These are phyloP conservation scores for Ectropis grisescens DNA, from an alignment of 1,140 invertebrate genomes.

Conservation along the genomic window DNA sequence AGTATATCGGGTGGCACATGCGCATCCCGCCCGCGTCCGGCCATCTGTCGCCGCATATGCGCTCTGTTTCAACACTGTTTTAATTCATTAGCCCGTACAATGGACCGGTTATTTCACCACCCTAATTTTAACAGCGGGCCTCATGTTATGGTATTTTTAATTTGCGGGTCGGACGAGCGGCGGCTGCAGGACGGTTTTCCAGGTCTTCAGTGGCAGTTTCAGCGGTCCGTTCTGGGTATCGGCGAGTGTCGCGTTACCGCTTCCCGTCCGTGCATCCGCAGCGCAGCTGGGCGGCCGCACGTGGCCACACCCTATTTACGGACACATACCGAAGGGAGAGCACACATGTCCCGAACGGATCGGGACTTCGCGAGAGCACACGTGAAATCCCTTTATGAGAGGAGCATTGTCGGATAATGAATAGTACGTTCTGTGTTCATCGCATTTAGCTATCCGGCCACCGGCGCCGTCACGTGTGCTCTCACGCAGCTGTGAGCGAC, in stretches of 20 bases:
- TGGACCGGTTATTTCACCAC: conserved; percentile 31
- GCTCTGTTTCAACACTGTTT: conserved; percentile 48
- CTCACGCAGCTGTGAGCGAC: conserved; percentile 60
- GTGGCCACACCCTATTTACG: conserved; percentile 68
- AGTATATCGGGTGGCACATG: conserved; percentile 46
- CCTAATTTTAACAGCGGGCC: conserved; percentile 26
- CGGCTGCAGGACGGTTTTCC: no score
- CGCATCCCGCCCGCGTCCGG: conserved; percentile 55
- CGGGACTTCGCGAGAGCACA: conserved; percentile 59
- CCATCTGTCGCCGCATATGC: conserved; percentile 64
- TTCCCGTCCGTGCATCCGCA: conserved; percentile 62
- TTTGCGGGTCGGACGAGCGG: no score
- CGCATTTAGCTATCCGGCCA: conserved; percentile 64
- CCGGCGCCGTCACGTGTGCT: conserved; percentile 58
- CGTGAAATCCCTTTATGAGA: conserved; percentile 67
- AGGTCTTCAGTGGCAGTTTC: not conserved
- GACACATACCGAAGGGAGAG: conserved; percentile 59
- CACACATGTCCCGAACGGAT: conserved; percentile 65
- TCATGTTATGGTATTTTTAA: no score
- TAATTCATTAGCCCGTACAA: conserved; percentile 63
- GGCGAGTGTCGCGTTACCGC: conserved; percentile 57
- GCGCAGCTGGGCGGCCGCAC: conserved; percentile 63
- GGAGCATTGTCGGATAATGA: conserved; percentile 62
- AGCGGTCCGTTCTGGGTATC: conserved; percentile 30
- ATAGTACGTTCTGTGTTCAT: conserved; percentile 41